Evolutionary conservation across 2,888 invertebrate genomes (phyloP).

Genomic region (Caenorhabditis japonica): DNA sequence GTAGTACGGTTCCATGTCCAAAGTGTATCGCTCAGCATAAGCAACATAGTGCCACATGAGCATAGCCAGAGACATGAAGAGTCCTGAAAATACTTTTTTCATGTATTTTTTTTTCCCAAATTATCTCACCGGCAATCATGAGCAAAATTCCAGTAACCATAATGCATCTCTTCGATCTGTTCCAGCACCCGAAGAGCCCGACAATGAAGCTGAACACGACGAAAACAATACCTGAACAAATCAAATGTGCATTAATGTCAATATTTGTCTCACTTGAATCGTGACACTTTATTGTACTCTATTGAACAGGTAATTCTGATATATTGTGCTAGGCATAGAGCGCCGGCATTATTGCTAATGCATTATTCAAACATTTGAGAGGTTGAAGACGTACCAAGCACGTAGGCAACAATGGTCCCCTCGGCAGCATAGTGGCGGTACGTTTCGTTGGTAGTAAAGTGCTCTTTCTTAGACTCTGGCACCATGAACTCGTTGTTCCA

Average conservation of each 20-base stretch:
- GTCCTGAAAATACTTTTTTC: constrained; percentile 39
- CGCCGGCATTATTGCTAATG: constrained; percentile 4
- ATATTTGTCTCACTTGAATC: constrained; percentile 46
- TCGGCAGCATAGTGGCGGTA: constrained; percentile 58
- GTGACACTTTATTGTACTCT: constrained; percentile 48
- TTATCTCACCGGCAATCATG: constrained; percentile 19
- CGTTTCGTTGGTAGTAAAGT: constrained; percentile 57
- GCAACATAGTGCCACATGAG: constrained; percentile 84
- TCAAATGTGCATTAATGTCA: constrained; percentile 55
- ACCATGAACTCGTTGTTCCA: constrained; percentile 67
- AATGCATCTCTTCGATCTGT: constrained; percentile 91
- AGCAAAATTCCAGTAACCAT: constrained; percentile 83
- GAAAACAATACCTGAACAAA: constrained; percentile 84
- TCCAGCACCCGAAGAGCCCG: constrained; percentile 96
- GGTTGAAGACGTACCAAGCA: constrained; percentile 37
- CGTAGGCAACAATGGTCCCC: constrained; percentile 48
- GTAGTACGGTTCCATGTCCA: constrained; percentile 91
- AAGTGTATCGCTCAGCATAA: constrained; percentile 93
- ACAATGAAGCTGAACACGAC: constrained; percentile 95
- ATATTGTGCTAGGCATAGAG: constrained; percentile 21
- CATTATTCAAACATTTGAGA: constrained; percentile 14
- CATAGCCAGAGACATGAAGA: constrained; percentile 92
- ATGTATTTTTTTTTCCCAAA: neutral
- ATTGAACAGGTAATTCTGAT: constrained; percentile 47
- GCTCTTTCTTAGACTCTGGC: constrained; percentile 57